These are phyloP conservation scores for Exephanes ischioxanthus DNA, from an alignment of 2,888 invertebrate genomes.

Conservation along the genomic window DNA sequence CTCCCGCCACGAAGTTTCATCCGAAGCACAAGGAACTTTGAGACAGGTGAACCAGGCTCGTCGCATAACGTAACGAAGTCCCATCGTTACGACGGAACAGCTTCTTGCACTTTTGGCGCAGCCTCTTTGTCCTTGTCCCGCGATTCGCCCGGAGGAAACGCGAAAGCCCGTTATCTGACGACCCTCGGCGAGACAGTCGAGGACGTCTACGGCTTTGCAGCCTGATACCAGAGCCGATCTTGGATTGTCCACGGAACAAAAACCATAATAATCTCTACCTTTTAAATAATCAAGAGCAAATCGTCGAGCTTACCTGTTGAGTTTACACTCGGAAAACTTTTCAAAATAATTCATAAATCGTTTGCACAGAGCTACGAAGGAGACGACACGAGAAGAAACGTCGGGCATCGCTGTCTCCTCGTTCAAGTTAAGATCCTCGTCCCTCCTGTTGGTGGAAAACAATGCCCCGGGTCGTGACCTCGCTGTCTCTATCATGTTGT, in stretches of 20 bases:
- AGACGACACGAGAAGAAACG: conserved; percentile 66
- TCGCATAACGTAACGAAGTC: conserved; percentile 79
- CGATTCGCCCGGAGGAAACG: conserved; percentile 70
- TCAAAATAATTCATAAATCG: conserved; percentile 83
- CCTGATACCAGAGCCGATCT: conserved; percentile 81
- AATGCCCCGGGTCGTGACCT: conserved; percentile 67
- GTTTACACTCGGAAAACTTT: conserved; percentile 80
- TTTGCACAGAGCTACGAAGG: conserved; percentile 78
- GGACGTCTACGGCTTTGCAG: conserved; percentile 81
- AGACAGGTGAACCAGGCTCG: conserved; percentile 83
- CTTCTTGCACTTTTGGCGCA: conserved; percentile 32
- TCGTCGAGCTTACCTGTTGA: conserved; percentile 78
- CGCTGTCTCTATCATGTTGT: conserved; percentile 73
- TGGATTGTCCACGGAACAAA: neutral
- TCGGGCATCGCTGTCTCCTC: conserved; percentile 14
- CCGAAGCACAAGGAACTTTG: conserved; percentile 71
- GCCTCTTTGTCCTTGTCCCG: neutral
- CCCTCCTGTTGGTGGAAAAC: conserved; percentile 24
- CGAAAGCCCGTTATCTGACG: conserved; percentile 78
- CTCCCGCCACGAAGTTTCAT: conserved; percentile 81
- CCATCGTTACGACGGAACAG: conserved; percentile 77
- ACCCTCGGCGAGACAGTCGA: conserved; percentile 82
- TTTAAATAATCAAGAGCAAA: too few species aligned
- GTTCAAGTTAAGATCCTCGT: neutral
- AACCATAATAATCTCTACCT: neutral